Evolutionary conservation across 2,113 vertebrate genomes (phyloP).

Genomic region (Anas platyrhynchos): DNA sequence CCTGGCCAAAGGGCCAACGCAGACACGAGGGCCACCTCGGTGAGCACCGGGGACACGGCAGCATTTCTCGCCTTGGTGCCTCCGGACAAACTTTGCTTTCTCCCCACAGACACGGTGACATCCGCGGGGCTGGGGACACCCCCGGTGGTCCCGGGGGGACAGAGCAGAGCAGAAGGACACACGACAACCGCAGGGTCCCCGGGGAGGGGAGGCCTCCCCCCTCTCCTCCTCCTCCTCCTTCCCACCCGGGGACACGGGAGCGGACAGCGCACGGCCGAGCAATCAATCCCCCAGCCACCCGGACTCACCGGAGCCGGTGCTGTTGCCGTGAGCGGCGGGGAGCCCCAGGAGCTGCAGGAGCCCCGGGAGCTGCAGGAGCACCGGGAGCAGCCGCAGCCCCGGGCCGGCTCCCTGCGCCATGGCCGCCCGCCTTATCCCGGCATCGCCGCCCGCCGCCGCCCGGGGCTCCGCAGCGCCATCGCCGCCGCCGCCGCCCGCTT

Average conservation of each 20-base stretch:
- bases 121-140: not conserved
- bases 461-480: not conserved
- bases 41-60: not conserved
- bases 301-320: not conserved
- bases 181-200: too few species aligned
- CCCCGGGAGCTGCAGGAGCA: not conserved
- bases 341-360: not conserved
- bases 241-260: too few species aligned
- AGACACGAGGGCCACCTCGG: not conserved
- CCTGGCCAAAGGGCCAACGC: too few species aligned
- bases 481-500: constrained; percentile 1
- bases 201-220: too few species aligned
- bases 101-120: not conserved
- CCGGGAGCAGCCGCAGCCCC: not conserved
- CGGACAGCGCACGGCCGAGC: too few species aligned
- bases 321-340: not conserved
- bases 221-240: too few species aligned
- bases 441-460: not conserved
- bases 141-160: not conserved
- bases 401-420: not conserved
- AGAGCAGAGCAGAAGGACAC: too few species aligned
- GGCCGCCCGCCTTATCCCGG: not conserved
- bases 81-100: not conserved
- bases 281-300: not conserved
- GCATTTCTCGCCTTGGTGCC: not conserved